Evolutionary conservation across 2,888 invertebrate species (phyloP), one percentile per base, ranked within the genome.

Genomic region (Mamestra brassicae): DNA sequence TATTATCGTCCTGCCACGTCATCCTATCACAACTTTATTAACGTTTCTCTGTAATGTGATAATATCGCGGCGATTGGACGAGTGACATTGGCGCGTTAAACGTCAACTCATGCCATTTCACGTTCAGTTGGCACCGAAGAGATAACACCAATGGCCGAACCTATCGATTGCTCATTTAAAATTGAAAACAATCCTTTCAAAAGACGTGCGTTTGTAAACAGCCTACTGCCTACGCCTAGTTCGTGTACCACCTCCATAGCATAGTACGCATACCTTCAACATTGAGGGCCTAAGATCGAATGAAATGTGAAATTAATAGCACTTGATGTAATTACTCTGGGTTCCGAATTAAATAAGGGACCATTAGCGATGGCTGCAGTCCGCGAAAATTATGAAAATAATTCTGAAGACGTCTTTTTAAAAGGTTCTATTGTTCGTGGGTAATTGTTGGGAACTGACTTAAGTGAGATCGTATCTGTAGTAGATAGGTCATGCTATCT

Each of bases 221-320:
- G 45, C 55, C 47, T 55, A 61, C 4, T 60, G 36, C 34, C 60
- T 66, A 63, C 54, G 65, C 47, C 76, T 80, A 71, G 62, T 64
- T 60, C 38, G 26, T 11, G 15, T 38, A 63, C 50, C 62, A 72
- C 61, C 81, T 84, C 87, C 60, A 60, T 70, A 76, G 67, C 79
- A 85, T 88, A 81, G 81, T 81, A 76, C 69, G 85, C 89, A 88
- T 89, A 87, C 90, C 90, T 87, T 81, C 88, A 87, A 90, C 90
- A 92, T 91, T 88, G 88, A 90, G 89, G 87, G 86, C 85, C 89
- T 85, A 81, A 88, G 89, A 92, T 90, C 89, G 92, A 93, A 90
- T 90, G 93, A 92, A 92, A 93, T 93, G 90, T 90, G 90, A 92
- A 94, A 93, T 94, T 94, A 94, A 94, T 93, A 93, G 93, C 93